These are phyloP conservation scores for Chrysolina oricalcia DNA, from an alignment of 2,888 invertebrate species.

Conservation along the genomic window DNA sequence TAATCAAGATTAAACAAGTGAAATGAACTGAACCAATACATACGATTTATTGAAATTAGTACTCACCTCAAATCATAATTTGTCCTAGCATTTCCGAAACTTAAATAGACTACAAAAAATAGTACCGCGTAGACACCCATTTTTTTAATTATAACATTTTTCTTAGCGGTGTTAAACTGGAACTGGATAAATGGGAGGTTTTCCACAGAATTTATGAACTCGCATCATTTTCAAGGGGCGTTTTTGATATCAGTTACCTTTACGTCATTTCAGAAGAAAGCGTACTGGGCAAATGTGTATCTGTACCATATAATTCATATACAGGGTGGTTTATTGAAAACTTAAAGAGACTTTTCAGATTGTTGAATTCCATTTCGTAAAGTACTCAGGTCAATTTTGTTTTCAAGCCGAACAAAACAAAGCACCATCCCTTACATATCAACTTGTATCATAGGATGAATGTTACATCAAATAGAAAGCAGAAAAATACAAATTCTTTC, in stretches of 20 bases:
- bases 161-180: conserved; percentile 7
- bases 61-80: conserved; percentile 36
- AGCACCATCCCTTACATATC: too few species aligned
- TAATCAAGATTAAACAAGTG: neutral
- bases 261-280: neutral
- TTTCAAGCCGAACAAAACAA: too few species aligned
- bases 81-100: conserved; percentile 31
- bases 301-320: too few species aligned
- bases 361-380: too few species aligned
- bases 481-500: too few species aligned
- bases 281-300: too few species aligned
- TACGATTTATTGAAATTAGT: neutral
- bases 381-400: too few species aligned
- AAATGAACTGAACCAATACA: neutral
- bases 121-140: conserved; percentile 30
- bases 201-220: conserved; percentile 36
- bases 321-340: too few species aligned
- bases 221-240: conserved; percentile 34
- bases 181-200: conserved; percentile 20
- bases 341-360: too few species aligned
- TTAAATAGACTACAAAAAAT: conserved; percentile 33
- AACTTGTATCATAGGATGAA: too few species aligned
- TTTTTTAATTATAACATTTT: conserved; percentile 38
- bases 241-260: conserved; percentile 30
- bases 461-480: too few species aligned